Base-by-base conservation (phyloP, 1,140 invertebrate genomes). In the Drosophila yakuba region DNA sequence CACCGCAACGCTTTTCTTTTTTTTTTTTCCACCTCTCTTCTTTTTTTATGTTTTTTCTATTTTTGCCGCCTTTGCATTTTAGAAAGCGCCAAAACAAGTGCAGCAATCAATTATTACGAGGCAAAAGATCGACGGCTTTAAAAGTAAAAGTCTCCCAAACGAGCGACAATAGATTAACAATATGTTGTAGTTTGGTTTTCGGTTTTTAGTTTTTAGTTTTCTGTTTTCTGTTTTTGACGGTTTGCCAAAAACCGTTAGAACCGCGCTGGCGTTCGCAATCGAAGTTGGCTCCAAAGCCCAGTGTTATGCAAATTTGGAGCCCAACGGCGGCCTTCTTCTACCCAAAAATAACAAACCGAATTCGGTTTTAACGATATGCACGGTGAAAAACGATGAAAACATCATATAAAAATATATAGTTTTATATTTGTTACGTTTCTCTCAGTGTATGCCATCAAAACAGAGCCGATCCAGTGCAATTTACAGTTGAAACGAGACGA, bases 71-170 rank as follows among this genome's bases (percentile, higher is more conserved):
- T 62, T 68, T 79, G 58, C 68, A 62, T 69, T 85, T 86, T 88
- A 89, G 83, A 88, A 88, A 88, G 83, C 84, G 67, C 75, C 79
- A 77, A 82, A 86, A 88, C 78, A 86, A 82, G 78, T 88, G 82
- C 82, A 85, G 61, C 75, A 79, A 79, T 88, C 83, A 88, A 88
- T 86, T 88, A 86, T 86, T 88, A 82, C 64, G 78, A 68, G 73
- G 23, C 36, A 59, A 38, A 47, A 61, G 35, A 28, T 39, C 32
- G 44, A 64, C 39, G 58, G 17, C 60, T 74, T 39, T 11, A 80
- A 78, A 83, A 83, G 80, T 83, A 83, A 83, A 83, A 83, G 80
- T 83, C 61, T 4, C 20, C 14, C 32, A 8, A 20, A 41, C 32
- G 20, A 4, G 2, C 10, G 3, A 39, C 11, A 57, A 44, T 60